A percentile compares a stretch with the other conserved stretches of the same genome.
These are phyloP conservation scores for Xanthia togata DNA, from an alignment of 2,888 invertebrate species.

Conservation along the genomic window DNA sequence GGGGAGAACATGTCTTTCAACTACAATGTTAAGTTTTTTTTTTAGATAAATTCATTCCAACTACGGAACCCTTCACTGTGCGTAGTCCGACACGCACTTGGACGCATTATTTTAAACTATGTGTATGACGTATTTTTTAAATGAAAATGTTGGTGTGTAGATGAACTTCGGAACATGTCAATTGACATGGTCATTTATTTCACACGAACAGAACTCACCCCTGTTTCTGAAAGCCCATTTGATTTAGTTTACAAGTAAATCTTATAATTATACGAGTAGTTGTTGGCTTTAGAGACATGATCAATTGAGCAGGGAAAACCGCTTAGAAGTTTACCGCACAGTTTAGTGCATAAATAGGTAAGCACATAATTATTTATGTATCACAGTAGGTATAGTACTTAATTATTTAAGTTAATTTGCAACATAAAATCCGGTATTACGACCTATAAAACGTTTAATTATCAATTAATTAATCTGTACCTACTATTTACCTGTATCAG, in stretches of 20 bases:
- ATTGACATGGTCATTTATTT: neutral
- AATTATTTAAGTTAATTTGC: constrained; percentile 7
- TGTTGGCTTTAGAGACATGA: neutral
- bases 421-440: neutral
- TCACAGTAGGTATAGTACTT: neutral
- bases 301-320: neutral
- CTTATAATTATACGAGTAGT: too few relatives aligned
- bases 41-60: too few relatives aligned
- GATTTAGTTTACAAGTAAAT: neutral
- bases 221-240: neutral
- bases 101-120: too few relatives aligned
- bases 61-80: too few relatives aligned
- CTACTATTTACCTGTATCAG: neutral
- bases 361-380: neutral
- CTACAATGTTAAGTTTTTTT: too few relatives aligned
- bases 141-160: neutral
- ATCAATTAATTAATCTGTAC: constrained; percentile 2
- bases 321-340: neutral
- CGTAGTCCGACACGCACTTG: too few relatives aligned
- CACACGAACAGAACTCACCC: neutral
- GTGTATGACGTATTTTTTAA: too few relatives aligned
- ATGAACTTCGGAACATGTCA: neutral
- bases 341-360: neutral
- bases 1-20: too few relatives aligned
- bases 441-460: constrained; percentile 19